Conservation (phyloP, 2,113 vertebrate genomes). For the Tachycineta bicolor region DNA sequence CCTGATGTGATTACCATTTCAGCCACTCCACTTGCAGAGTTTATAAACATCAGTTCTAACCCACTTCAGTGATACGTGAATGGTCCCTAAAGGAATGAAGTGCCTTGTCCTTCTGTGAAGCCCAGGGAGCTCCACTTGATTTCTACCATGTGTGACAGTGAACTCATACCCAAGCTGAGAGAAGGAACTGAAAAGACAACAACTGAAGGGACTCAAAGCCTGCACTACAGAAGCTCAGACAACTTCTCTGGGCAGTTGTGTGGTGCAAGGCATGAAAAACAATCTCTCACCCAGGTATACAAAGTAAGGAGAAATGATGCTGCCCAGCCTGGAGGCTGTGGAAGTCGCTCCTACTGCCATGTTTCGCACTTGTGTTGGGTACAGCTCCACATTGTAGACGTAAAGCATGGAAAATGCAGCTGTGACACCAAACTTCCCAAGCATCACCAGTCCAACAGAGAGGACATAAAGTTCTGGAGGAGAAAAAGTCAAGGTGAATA, state of each 20-base stretch:
- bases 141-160: fast-evolving
- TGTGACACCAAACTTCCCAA: slow-evolving; percentile 89
- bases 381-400: slow-evolving; percentile 84
- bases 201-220: neutral
- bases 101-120: neutral
- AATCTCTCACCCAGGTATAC: slow-evolving; percentile 84
- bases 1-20: neutral
- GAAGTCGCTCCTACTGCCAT: slow-evolving; percentile 87
- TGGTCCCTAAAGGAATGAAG: neutral
- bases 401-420: slow-evolving; percentile 87
- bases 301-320: slow-evolving; percentile 87
- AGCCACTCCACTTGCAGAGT: fast-evolving
- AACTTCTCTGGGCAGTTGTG: neutral
- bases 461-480: slow-evolving; percentile 71
- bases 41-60: neutral
- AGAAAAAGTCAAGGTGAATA: neutral
- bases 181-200: neutral
- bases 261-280: neutral
- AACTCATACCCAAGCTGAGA: neutral
- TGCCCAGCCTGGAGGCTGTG: slow-evolving; percentile 85
- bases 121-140: neutral
- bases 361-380: slow-evolving; percentile 87
- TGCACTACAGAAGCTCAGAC: neutral
- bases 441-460: slow-evolving; percentile 82
- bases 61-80: neutral